A percentile compares a stretch with the other conserved stretches of the same genome.
phyloP scores from a whole-genome alignment of 35 echinoderm and acorn worm genomes.

The Lytechinus variegatus region DNA sequence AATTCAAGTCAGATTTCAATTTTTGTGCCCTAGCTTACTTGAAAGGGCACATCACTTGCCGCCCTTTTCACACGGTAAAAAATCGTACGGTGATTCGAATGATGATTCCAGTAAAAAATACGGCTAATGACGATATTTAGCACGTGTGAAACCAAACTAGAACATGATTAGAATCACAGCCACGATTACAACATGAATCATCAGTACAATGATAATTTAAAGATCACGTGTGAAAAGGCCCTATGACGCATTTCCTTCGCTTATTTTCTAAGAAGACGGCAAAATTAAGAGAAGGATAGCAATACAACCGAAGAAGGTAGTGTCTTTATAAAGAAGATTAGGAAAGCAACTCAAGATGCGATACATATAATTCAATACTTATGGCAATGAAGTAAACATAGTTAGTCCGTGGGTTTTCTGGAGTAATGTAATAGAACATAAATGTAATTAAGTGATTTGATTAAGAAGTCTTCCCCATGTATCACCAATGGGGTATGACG shows the following conservation, averaged over 20 bases:
- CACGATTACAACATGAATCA: too few species aligned
- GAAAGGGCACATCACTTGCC: neutral
- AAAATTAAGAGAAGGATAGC: neutral
- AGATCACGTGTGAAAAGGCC: too few species aligned
- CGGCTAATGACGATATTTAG: too few species aligned
- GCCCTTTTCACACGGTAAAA: too few species aligned
- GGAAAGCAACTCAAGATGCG: neutral
- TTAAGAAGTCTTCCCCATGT: neutral
- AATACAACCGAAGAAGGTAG: neutral
- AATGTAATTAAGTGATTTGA: conserved; percentile 9
- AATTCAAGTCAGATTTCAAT: neutral
- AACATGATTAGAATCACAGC: too few species aligned
- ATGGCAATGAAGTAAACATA: conserved; percentile 3
- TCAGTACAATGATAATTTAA: too few species aligned
- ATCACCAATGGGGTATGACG: neutral
- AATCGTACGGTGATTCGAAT: too few species aligned
- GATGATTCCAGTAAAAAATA: too few species aligned
- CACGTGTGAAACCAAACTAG: too few species aligned
- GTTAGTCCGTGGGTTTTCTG: neutral
- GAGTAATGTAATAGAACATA: conserved; percentile 14
- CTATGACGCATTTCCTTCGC: neutral
- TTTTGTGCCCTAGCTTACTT: neutral
- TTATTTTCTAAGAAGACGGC: neutral
- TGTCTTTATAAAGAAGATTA: neutral
- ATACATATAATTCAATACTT: conserved; percentile 15